phyloP scores from a whole-genome alignment of 2,888 invertebrate species.

The Keiferia lycopersicella region DNA sequence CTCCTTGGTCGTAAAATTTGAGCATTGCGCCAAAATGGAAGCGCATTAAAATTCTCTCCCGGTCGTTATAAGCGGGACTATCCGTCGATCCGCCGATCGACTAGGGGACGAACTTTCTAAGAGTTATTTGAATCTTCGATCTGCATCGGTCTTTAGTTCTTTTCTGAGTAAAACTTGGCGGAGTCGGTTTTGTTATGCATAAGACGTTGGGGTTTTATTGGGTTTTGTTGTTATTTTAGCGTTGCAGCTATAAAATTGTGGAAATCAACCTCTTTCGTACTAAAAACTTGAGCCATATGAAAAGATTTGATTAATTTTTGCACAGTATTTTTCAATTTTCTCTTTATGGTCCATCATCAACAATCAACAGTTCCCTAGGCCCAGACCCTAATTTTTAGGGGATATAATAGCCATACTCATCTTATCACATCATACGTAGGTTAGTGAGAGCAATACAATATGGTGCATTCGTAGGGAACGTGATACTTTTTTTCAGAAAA shows the following conservation, averaged over 20 bases:
- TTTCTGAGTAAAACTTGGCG: not conserved
- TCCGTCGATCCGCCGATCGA: conserved; percentile 59
- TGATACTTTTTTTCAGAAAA: no score
- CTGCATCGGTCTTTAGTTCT: conserved; percentile 18
- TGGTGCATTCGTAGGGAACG: no score
- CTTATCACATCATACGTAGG: no score
- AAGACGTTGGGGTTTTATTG: not conserved
- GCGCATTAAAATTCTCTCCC: conserved; percentile 81
- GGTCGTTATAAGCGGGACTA: conserved; percentile 79
- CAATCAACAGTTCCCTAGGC: no score
- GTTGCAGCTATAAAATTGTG: not conserved
- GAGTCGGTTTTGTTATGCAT: conserved; percentile 1
- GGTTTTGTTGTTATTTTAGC: not conserved
- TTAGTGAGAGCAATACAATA: no score
- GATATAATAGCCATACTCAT: no score
- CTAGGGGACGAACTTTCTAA: conserved; percentile 9
- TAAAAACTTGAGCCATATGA: no score
- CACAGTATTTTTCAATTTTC: no score
- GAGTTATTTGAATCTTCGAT: conserved; percentile 16
- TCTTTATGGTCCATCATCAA: no score
- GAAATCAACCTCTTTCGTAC: no score
- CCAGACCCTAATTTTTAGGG: no score
- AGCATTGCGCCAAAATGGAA: conserved; percentile 81
- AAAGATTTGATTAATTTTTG: no score
- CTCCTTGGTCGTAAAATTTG: conserved; percentile 79